Conservation (phyloP, 2,113 vertebrate genomes). For the Crocuta crocuta region DNA sequence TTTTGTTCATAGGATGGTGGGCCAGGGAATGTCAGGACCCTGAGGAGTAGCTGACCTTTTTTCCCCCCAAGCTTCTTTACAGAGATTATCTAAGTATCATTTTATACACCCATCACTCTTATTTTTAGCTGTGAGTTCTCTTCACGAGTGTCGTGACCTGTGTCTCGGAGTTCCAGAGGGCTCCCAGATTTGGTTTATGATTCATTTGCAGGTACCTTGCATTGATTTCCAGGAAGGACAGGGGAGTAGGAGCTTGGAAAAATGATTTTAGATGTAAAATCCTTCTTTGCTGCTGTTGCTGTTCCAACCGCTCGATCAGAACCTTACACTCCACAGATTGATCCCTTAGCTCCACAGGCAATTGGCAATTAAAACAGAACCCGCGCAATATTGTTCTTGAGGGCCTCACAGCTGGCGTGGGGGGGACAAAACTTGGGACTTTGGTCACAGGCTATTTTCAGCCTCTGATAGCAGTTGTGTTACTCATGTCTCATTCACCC, state of each 20-base stretch:
- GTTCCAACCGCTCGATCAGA: neutral
- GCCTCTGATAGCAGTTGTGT: conserved; percentile 87
- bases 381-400: conserved; percentile 82
- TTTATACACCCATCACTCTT: conserved; percentile 72
- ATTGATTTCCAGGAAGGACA: conserved; percentile 42
- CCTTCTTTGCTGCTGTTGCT: neutral
- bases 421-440: conserved; percentile 82
- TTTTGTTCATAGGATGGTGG: neutral
- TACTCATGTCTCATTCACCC: conserved; percentile 83
- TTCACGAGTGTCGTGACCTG: conserved; percentile 47
- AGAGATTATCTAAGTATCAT: conserved; percentile 48
- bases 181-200: conserved; percentile 67
- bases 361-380: conserved; percentile 60
- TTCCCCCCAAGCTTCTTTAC: neutral
- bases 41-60: neutral
- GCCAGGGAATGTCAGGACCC: neutral
- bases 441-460: conserved; percentile 90
- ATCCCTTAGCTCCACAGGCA: neutral
- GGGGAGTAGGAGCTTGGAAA: neutral
- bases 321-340: neutral
- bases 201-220: conserved; percentile 59
- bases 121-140: conserved; percentile 81
- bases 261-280: neutral
- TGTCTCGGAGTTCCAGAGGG: conserved; percentile 55
- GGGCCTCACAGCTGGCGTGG: conserved; percentile 81